Evolutionary conservation across 1,140 invertebrate species (phyloP).

Genomic region (Pissodes strobi): DNA sequence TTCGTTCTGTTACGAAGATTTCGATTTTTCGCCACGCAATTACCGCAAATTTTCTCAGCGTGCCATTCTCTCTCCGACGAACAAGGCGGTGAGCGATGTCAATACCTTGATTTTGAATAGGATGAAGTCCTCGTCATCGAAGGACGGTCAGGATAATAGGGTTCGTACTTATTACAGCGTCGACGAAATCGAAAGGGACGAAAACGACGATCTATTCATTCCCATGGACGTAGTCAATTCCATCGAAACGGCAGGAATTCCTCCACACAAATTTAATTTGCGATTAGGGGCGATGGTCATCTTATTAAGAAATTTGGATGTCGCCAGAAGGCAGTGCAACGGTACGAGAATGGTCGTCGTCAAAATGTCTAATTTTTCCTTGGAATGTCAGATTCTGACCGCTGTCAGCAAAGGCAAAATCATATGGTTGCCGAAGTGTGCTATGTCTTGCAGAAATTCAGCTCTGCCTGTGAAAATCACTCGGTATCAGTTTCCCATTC

Average conservation of each 20-base stretch:
- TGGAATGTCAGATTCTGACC: background rate
- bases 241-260: background rate
- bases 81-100: background rate
- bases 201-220: too few relatives aligned
- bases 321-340: background rate
- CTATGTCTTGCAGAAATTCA: background rate
- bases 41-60: background rate
- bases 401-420: background rate
- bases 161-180: too few relatives aligned
- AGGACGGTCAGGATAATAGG: too few relatives aligned
- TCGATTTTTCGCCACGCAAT: too few relatives aligned
- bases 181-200: too few relatives aligned
- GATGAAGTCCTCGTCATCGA: too few relatives aligned
- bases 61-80: background rate
- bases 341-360: too few relatives aligned
- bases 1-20: too few relatives aligned
- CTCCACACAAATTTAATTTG: background rate
- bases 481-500: slow-evolving; percentile 37
- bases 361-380: background rate
- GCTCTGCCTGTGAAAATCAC: background rate
- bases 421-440: background rate
- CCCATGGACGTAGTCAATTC: background rate
- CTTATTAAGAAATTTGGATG: background rate
- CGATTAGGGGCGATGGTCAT: background rate
- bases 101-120: background rate